Conservation (phyloP, 2,113 vertebrate genomes). For the Saguinus midas region DNA sequence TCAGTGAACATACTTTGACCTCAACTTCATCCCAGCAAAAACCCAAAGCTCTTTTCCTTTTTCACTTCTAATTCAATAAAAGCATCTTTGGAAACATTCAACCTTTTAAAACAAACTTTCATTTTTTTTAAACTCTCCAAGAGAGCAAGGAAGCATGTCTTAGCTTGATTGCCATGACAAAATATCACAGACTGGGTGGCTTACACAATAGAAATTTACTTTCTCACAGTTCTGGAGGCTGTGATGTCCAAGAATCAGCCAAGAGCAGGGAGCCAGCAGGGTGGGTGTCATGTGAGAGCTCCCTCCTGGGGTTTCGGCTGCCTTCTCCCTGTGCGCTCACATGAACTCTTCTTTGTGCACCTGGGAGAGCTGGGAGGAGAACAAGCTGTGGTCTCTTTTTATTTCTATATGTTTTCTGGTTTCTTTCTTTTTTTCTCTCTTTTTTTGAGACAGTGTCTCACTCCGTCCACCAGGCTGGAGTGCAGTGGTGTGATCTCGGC, state of each 20-base stretch:
- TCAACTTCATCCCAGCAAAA: background rate
- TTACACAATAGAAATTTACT: background rate
- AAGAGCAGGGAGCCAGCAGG: background rate
- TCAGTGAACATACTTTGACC: background rate
- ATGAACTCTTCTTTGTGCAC: background rate
- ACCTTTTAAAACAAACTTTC: background rate
- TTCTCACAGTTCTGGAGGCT: background rate
- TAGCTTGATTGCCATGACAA: background rate
- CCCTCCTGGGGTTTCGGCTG: background rate
- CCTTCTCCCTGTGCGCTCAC: background rate
- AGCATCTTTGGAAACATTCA: background rate
- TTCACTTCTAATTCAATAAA: background rate
- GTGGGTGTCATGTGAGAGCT: background rate
- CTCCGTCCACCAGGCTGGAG: no score
- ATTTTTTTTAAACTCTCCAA: background rate
- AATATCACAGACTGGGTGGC: background rate
- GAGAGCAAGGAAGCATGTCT: constrained; percentile 13
- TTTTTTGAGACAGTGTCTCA: no score
- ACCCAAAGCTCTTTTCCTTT: background rate
- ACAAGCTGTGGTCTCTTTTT: background rate
- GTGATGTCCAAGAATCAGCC: background rate
- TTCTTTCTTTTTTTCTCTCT: no score
- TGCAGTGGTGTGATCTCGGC: no score
- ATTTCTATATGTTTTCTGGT: no score
- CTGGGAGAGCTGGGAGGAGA: background rate